phyloP scores from a whole-genome alignment of 1,140 invertebrate genomes.

The Heliconius eleuchia region DNA sequence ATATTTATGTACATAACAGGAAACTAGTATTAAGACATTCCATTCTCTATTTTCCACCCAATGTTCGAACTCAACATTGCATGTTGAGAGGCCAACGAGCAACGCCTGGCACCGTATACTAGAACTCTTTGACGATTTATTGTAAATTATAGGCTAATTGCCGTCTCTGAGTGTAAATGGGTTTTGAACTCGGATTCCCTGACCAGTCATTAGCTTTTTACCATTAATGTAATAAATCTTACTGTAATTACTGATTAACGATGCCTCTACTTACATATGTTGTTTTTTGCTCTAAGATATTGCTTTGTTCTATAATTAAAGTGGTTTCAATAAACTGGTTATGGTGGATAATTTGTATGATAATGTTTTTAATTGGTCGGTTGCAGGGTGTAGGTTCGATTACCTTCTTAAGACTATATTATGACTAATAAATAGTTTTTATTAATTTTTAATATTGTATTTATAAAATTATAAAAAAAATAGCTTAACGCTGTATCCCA shows the following conservation, averaged over 20 bases:
- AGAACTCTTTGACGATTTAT: not conserved
- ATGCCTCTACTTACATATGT: not conserved
- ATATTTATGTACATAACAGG: too few species aligned
- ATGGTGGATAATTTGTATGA: not conserved
- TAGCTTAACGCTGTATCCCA: not conserved
- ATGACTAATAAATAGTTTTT: not conserved
- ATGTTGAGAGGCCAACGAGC: not conserved
- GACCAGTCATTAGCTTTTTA: not conserved
- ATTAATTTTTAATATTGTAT: not conserved
- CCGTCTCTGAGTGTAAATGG: not conserved
- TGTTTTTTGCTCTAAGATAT: not conserved
- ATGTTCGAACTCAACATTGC: too few species aligned
- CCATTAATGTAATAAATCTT: not conserved
- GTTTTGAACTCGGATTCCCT: not conserved
- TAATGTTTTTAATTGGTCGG: not conserved
- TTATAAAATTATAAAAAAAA: too few species aligned
- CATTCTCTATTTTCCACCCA: too few species aligned
- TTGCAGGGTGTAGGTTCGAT: not conserved
- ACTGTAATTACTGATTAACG: slow-evolving; percentile 6
- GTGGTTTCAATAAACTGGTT: slow-evolving; percentile 1
- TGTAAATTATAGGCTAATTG: not conserved
- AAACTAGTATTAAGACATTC: too few species aligned
- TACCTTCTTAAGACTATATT: not conserved
- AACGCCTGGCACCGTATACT: not conserved
- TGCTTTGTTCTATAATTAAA: slow-evolving; percentile 7